Percentiles rank a stretch among this genome's conserved stretches.
Conservation (phyloP, 1,140 invertebrate species). For the Rhynchophorus ferrugineus region DNA sequence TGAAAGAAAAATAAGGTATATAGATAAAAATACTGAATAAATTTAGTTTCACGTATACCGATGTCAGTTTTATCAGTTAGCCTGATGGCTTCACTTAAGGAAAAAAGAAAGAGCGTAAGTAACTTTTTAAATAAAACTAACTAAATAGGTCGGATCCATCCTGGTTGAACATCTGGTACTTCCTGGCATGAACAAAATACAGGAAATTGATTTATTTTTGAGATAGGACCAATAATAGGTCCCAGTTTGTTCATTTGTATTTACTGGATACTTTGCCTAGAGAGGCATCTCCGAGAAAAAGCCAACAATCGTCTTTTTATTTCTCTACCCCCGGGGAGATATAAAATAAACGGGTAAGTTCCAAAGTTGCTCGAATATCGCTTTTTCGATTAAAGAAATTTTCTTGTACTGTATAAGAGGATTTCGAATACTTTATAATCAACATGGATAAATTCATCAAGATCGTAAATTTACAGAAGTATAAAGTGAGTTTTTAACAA, state of each 20-base stretch:
- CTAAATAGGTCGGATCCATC: not conserved
- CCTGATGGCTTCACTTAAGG: too few relatives aligned
- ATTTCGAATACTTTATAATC: too few relatives aligned
- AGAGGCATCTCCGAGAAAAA: constrained; percentile 22
- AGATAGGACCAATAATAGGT: constrained; percentile 24
- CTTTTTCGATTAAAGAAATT: constrained; percentile 18
- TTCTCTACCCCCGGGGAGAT: constrained; percentile 13
- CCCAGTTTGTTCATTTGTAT: constrained; percentile 26
- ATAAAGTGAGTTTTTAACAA: too few relatives aligned
- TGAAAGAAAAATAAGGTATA: too few relatives aligned
- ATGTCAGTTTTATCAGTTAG: too few relatives aligned
- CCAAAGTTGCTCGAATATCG: constrained; percentile 21
- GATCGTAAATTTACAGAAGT: too few relatives aligned
- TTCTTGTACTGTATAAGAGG: not conserved
- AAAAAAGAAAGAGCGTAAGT: not conserved
- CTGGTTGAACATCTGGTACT: not conserved
- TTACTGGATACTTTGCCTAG: constrained; percentile 25
- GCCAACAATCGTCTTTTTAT: constrained; percentile 23
- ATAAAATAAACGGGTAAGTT: constrained; percentile 25
- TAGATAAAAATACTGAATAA: too few relatives aligned
- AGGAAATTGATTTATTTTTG: constrained; percentile 22
- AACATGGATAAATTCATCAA: too few relatives aligned
- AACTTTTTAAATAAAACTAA: not conserved
- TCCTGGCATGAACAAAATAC: constrained; percentile 8
- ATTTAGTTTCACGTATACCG: too few relatives aligned